A percentile compares a stretch with the other conserved stretches of the same genome.
These are phyloP conservation scores for Lucinisca nassula DNA, from an alignment of 2,888 invertebrate species.

Conservation along the genomic window DNA sequence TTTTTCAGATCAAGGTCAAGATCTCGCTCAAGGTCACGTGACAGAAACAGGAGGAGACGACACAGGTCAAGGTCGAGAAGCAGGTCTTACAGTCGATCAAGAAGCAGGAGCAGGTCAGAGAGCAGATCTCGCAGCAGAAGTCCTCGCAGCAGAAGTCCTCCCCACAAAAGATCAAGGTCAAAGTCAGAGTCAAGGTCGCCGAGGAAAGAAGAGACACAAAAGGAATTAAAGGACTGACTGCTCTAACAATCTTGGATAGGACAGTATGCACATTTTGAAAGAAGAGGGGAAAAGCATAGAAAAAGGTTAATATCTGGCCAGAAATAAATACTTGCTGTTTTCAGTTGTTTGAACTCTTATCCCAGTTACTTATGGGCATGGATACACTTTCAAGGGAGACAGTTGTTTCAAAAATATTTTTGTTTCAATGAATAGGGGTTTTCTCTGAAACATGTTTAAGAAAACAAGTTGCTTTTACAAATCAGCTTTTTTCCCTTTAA, in stretches of 20 bases:
- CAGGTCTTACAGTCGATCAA: background rate
- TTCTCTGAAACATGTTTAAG: too few species aligned
- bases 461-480: too few species aligned
- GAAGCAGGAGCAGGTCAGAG: background rate
- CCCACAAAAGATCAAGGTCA: background rate
- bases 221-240: background rate
- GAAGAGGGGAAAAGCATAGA: background rate
- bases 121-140: background rate
- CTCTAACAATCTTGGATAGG: background rate
- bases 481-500: too few species aligned
- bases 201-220: background rate
- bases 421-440: too few species aligned
- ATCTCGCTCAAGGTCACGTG: background rate
- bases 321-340: too few species aligned
- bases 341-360: too few species aligned
- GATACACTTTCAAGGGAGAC: too few species aligned
- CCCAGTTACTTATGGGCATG: too few species aligned
- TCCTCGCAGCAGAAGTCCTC: background rate
- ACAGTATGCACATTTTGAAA: background rate
- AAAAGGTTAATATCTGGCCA: too few species aligned
- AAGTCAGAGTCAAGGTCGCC: background rate
- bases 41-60: background rate
- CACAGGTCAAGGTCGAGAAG: background rate
- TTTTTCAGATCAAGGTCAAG: background rate
- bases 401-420: too few species aligned